Evolutionary conservation across 2,113 vertebrate genomes (phyloP).

Genomic region (Rattus norvegicus): GRCr8 NC_086039.1:30045501-30046000

Average conservation of each 20-base stretch:
- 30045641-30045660: conserved; percentile 71
- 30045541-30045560: conserved; percentile 71
- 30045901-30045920: neutral
- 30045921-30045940: conserved; percentile 23
- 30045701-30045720: conserved; percentile 66
- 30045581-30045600: conserved; percentile 75
- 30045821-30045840: neutral
- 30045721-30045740: conserved; percentile 68
- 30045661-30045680: conserved; percentile 68
- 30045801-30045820: conserved; percentile 7
- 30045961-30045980: neutral
- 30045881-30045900: neutral
- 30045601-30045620: conserved; percentile 70
- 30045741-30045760: conserved; percentile 60
- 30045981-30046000: neutral
- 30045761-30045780: conserved; percentile 52
- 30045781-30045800: conserved; percentile 33
- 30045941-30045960: neutral
- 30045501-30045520: conserved; percentile 9
- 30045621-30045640: conserved; percentile 74
- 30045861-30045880: neutral
- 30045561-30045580: conserved; percentile 71
- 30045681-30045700: conserved; percentile 75
- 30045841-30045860: conserved; percentile 27
- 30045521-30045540: conserved; percentile 44